Evolutionary conservation across 2,113 vertebrate genomes (phyloP), one percentile per base, ranked within the genome.

Genomic region (Morone saxatilis): DNA sequence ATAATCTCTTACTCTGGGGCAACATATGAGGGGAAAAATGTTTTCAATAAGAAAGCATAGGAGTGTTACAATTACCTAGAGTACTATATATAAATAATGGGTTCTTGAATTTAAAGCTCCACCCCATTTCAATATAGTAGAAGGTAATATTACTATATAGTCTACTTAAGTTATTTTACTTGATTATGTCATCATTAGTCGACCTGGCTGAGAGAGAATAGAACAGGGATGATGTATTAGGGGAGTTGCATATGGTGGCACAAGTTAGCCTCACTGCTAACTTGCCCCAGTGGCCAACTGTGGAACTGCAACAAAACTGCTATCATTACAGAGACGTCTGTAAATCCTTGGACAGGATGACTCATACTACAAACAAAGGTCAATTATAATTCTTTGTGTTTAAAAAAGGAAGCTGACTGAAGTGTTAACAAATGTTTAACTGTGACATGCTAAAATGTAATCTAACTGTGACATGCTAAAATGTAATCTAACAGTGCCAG

Each of bases 21-120:
- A 10, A 47, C 36, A 75, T 75, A 38, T 65, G 38, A 43, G 2
- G 36, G 43, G 4, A 14, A 63, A 71, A 60, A 13, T 25, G 50
- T 69, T 59, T 71, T 59, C 31, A 50, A 51, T 69, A 48, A 74
- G 50, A 80, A 78, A 66, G 40, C 0, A 6, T 7, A 36, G 25
- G 47, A 56, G 14, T 75, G 53, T 68, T 57, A 56, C 5, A 79
- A 19, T 20, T 47, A 67, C 19, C 16, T 50, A 38, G 20, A 5
- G 3, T 48, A 56, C 48, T 76, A 10, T 56, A 9, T 20, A 51
- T 31, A 31, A 31, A 50, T 63, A 11, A 68, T 25, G 79, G 53
- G 45, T 53, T 22, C 11, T 76, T 69, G 47, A 71, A 77, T 81
- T 84, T 67, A 63, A 13, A 78, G 53, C 70, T 19, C 40, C 40